Evolutionary conservation across 2,797 vertebrate species (phyloP).

Genomic region (Apogon talboti): DNA sequence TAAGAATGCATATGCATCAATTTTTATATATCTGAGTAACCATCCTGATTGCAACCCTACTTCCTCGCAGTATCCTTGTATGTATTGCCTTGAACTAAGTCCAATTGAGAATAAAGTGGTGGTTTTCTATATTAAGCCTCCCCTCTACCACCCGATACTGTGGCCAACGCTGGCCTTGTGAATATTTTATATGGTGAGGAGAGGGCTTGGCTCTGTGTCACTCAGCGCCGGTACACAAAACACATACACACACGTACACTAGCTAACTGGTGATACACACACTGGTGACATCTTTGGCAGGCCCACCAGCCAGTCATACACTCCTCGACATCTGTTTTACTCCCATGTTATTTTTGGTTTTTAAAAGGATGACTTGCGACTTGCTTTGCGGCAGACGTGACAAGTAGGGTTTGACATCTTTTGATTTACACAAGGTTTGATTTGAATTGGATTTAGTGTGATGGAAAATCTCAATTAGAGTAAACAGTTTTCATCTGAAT

Average conservation of each 20-base stretch:
- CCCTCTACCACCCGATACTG: slow-evolving; percentile 90
- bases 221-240: slow-evolving; percentile 59
- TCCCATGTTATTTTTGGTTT: slow-evolving; percentile 71
- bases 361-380: slow-evolving; percentile 72
- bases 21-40: slow-evolving; percentile 22
- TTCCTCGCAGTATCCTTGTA: slow-evolving; percentile 59
- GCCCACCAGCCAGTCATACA: slow-evolving; percentile 61
- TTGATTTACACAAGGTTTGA: slow-evolving; percentile 53
- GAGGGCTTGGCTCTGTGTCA: slow-evolving; percentile 81
- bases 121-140: slow-evolving; percentile 92
- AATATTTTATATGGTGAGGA: slow-evolving; percentile 88
- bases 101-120: slow-evolving; percentile 83
- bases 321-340: slow-evolving; percentile 75
- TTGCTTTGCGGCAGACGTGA: slow-evolving; percentile 66
- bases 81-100: slow-evolving; percentile 78
- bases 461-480: neutral
- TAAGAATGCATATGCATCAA: slow-evolving; percentile 18
- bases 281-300: slow-evolving; percentile 77
- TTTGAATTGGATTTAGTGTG: slow-evolving; percentile 8
- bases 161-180: slow-evolving; percentile 87
- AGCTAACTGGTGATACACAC: slow-evolving; percentile 71
- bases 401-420: slow-evolving; percentile 56
- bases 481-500: neutral
- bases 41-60: slow-evolving; percentile 13
- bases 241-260: slow-evolving; percentile 48